These are phyloP conservation scores for Pollenia amentaria DNA, from an alignment of 2,888 invertebrate genomes.

Conservation along the genomic window DNA sequence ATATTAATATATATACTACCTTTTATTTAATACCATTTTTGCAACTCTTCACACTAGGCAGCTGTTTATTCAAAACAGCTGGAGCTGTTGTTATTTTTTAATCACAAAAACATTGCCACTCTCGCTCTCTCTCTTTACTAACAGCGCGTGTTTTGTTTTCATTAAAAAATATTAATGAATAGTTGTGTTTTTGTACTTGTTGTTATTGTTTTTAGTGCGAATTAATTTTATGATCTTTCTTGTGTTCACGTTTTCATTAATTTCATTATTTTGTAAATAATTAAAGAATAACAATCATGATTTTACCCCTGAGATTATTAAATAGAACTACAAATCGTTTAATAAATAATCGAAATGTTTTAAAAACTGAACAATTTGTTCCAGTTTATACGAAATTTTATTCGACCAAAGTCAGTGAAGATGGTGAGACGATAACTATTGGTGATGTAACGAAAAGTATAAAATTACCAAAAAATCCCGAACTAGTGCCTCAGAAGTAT, in stretches of 20 bases:
- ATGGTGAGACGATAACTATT: constrained; percentile 86
- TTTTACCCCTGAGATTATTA: constrained; percentile 67
- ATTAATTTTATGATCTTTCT: constrained; percentile 1
- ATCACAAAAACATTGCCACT: neutral
- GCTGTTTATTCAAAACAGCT: constrained; percentile 34
- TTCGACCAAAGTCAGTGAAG: constrained; percentile 65
- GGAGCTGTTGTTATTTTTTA: constrained; percentile 29
- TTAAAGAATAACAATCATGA: constrained; percentile 50
- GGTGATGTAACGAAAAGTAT: constrained; percentile 90
- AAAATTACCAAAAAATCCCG: constrained; percentile 88
- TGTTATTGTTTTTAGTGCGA: constrained; percentile 14
- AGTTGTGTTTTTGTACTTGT: constrained; percentile 17
- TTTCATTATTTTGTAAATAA: constrained; percentile 46
- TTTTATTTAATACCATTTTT: neutral
- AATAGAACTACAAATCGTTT: constrained; percentile 65
- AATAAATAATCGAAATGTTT: constrained; percentile 30
- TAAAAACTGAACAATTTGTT: constrained; percentile 51
- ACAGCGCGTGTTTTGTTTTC: constrained; percentile 23
- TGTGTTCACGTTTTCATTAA: neutral
- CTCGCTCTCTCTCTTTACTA: neutral
- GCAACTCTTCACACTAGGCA: constrained; percentile 36
- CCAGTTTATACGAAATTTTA: constrained; percentile 71
- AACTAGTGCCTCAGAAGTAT: constrained; percentile 90
- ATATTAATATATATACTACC: neutral
- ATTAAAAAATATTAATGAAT: constrained; percentile 4